Conservation (phyloP, 2,113 vertebrate genomes). For the Aegithalos caudatus region DNA sequence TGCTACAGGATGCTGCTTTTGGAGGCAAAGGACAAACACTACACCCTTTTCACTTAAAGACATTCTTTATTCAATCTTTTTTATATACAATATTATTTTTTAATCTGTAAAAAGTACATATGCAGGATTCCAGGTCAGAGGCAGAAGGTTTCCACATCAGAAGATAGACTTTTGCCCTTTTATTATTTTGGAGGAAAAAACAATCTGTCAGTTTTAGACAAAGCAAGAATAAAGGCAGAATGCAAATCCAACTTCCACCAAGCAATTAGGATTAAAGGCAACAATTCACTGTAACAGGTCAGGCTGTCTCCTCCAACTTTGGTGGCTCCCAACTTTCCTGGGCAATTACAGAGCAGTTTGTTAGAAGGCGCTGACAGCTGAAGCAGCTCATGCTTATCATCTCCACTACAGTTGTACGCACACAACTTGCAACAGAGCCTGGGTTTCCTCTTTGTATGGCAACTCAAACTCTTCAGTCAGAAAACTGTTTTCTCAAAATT, state of each 20-base stretch:
- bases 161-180: constrained; percentile 56
- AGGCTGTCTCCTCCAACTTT: neutral
- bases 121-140: constrained; percentile 71
- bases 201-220: constrained; percentile 52
- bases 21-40: neutral
- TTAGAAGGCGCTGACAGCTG: neutral
- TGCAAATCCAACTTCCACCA: constrained; percentile 54
- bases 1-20: neutral
- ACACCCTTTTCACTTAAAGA: constrained; percentile 70
- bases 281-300: neutral
- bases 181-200: constrained; percentile 46
- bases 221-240: constrained; percentile 60
- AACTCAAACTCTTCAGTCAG: neutral
- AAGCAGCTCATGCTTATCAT: neutral
- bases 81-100: constrained; percentile 77
- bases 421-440: neutral
- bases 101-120: constrained; percentile 76
- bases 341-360: neutral
- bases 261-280: constrained; percentile 44
- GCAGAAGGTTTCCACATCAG: constrained; percentile 49
- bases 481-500: neutral
- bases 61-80: constrained; percentile 79
- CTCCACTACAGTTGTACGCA: neutral
- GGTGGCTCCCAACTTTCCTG: neutral
- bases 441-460: neutral